A percentile compares a stretch with the other conserved stretches of the same genome.
Evolutionary conservation across 2,113 vertebrate genomes (phyloP).

Genomic region (Trochalopteron elliotii): DNA sequence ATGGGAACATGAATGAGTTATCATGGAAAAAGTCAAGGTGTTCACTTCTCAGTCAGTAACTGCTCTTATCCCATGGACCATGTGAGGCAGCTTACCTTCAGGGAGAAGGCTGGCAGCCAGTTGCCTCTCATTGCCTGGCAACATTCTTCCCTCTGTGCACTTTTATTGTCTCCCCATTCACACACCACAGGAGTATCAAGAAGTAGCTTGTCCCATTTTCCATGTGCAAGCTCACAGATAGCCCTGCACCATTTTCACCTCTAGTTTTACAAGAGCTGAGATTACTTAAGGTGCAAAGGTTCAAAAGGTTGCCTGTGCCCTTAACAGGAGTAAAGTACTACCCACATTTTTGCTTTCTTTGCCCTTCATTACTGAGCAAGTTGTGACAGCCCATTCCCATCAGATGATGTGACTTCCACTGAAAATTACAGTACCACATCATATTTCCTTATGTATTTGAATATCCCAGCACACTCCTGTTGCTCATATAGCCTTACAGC

Average conservation of each 20-base stretch:
- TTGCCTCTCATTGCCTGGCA: neutral
- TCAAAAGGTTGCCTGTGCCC: neutral
- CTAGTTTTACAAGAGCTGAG: neutral
- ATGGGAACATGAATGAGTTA: neutral
- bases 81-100: neutral
- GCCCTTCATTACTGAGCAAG: neutral
- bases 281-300: neutral
- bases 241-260: neutral
- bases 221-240: neutral
- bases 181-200: neutral
- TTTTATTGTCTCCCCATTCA: neutral
- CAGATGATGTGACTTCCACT: neutral
- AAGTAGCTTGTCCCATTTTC: neutral
- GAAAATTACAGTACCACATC: neutral
- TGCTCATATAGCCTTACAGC: neutral
- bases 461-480: neutral
- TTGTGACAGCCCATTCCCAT: neutral
- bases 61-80: neutral
- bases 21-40: neutral
- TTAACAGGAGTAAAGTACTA: rapidly evolving
- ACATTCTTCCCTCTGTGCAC: neutral
- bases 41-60: neutral
- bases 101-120: neutral
- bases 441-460: neutral
- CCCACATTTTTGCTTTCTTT: neutral